A percentile compares a stretch with the other conserved stretches of the same genome.
These are phyloP conservation scores for Gymnocheta viridis DNA, from an alignment of 2,888 invertebrate species.

Conservation along the genomic window DNA sequence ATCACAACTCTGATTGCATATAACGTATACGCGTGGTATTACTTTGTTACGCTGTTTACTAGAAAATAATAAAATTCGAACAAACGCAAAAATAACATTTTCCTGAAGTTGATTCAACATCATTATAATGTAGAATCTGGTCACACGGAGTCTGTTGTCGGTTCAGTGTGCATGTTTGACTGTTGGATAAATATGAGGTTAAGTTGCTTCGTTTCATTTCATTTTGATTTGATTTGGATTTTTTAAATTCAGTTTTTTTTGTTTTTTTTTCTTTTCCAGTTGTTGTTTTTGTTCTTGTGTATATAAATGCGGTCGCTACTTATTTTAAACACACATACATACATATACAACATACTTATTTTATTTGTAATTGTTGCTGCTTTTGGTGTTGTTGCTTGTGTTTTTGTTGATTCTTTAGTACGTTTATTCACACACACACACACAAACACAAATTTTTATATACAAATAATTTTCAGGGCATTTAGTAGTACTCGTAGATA, in stretches of 20 bases:
- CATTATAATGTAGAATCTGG: not conserved
- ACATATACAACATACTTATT: not conserved
- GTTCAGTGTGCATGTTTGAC: slow-evolving; percentile 51
- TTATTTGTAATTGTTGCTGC: slow-evolving; percentile 10
- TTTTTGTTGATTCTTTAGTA: slow-evolving; percentile 56
- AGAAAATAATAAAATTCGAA: not conserved
- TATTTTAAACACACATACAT: slow-evolving; percentile 17
- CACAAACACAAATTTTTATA: not conserved
- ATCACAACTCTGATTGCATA: no score
- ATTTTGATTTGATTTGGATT: slow-evolving; percentile 68
- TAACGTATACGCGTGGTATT: no score
- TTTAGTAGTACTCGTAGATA: slow-evolving; percentile 55
- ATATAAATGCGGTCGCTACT: slow-evolving; percentile 72
- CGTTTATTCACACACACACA: not conserved
- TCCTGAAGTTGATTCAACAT: no score
- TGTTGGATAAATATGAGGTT: slow-evolving; percentile 81
- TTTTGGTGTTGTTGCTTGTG: slow-evolving; percentile 69
- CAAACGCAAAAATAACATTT: not conserved
- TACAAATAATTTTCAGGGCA: slow-evolving; percentile 56
- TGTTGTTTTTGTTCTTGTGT: slow-evolving; percentile 62
- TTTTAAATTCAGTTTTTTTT: slow-evolving; percentile 49
- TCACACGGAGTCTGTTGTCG: slow-evolving; percentile 10
- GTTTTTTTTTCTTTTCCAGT: slow-evolving; percentile 58
- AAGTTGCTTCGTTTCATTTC: slow-evolving; percentile 79
- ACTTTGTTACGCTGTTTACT: no score